Conservation (phyloP, 2,113 vertebrate genomes). For the Myotis davidii region DNA sequence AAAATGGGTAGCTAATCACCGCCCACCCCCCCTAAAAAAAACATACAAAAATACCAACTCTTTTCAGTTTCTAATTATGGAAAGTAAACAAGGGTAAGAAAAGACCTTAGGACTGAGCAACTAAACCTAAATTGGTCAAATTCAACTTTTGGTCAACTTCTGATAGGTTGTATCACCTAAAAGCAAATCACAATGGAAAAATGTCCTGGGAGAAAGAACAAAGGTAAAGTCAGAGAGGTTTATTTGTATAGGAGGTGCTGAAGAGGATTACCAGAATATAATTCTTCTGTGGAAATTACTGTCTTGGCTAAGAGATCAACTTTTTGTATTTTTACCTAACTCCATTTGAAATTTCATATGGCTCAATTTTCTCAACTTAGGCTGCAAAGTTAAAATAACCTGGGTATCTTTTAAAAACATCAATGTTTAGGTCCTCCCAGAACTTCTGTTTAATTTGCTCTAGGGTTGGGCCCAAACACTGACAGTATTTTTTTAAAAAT, state of each 20-base stretch:
- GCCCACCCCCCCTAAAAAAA: neutral
- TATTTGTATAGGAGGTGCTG: neutral
- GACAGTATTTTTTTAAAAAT: neutral
- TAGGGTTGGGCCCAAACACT: neutral
- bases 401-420: neutral
- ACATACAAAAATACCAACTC: neutral
- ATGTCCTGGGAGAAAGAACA: neutral
- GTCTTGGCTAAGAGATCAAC: constrained; percentile 3
- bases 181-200: neutral
- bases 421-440: neutral
- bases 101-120: neutral
- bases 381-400: constrained; percentile 39
- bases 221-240: neutral
- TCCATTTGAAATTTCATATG: constrained; percentile 46
- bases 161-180: neutral
- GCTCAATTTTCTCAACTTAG: constrained; percentile 31
- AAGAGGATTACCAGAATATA: neutral
- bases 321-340: neutral
- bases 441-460: constrained; percentile 23
- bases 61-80: neutral
- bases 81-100: neutral
- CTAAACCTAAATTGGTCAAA: constrained; percentile 36
- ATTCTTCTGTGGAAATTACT: neutral
- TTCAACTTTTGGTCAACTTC: neutral
- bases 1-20: neutral